Evolutionary conservation across 1,140 invertebrate species (phyloP).

Genomic region (Vollenhovia emeryi): DNA sequence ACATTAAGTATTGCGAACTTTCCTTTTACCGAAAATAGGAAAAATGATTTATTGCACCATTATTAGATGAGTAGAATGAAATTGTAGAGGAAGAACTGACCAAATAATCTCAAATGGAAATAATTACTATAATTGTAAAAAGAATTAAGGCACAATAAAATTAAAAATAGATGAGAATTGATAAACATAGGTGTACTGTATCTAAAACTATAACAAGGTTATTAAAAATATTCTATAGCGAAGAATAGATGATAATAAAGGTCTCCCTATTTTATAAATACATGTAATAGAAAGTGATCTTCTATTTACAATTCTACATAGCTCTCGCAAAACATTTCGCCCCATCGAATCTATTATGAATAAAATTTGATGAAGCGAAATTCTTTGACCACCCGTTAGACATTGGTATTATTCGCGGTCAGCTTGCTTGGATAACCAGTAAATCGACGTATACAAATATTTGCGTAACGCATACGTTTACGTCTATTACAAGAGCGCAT

Average conservation of each 20-base stretch:
- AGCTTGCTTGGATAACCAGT: background rate
- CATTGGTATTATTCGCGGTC: background rate
- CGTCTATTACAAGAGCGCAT: background rate
- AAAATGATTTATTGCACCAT: background rate
- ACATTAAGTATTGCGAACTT: background rate
- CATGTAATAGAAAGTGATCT: background rate
- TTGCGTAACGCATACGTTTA: background rate
- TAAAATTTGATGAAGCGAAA: background rate
- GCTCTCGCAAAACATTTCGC: background rate
- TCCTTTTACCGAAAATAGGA: background rate
- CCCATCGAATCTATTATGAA: too few relatives aligned
- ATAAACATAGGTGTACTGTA: background rate
- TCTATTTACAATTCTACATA: background rate
- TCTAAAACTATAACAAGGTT: background rate
- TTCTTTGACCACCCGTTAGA: background rate
- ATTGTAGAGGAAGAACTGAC: background rate
- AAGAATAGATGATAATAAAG: background rate
- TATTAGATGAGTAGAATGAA: background rate
- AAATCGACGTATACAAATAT: conserved; percentile 15
- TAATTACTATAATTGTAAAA: background rate
- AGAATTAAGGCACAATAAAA: background rate
- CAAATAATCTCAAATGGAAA: background rate
- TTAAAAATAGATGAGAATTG: background rate
- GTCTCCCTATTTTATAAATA: background rate
- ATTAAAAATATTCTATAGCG: background rate